Evolutionary conservation across 2,797 vertebrate species (phyloP), one percentile per base, ranked within the genome.

Genomic region (Picus viridis): DNA sequence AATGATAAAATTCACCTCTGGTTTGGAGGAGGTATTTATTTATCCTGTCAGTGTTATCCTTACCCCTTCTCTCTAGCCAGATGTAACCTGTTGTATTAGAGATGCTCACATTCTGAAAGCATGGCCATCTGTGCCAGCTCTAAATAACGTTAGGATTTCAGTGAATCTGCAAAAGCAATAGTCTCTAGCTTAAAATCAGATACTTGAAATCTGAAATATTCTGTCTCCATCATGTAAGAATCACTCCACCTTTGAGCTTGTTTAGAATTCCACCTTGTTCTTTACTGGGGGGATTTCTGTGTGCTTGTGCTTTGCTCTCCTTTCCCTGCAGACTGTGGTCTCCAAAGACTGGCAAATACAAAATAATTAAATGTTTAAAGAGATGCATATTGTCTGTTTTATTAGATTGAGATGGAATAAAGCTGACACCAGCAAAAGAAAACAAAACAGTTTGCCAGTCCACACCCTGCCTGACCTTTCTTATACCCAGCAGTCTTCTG

Each of bases 291-390:
- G 59, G 36, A 79, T 88, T 70, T 93, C 62, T 76, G 3, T 19
- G 24, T 71, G 47, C 67, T 58, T 36, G 36, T 67, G 43, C 67
- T 91, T 92, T 90, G 54, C 85, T 78, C 72, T 93, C 91, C 63
- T 91, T 83, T 94, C 77, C 88, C 90, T 82, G 27, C 45, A 80
- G 93, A 86, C 41, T 54, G 43, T 73, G 34, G 71, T 92, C 92
- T 89, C 94, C 7, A 26, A 57, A 79, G 88, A 72, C 79, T 86
- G 80, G 88, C 95, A 95, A 96, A 96, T 88, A 93, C 94, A 95
- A 97, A 97, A 97, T 92, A 96, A 96, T 97, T 92, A 92, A 89
- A 86, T 92, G 92, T 92, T 96, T 94, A 88, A 95, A 95, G 95
- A 96, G 82, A 92, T 95, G 74, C 87, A 78, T 95, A 88, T 91